Evolutionary conservation across 2,888 invertebrate genomes (phyloP).

Genomic region (Pristionchus japonicus): DNA sequence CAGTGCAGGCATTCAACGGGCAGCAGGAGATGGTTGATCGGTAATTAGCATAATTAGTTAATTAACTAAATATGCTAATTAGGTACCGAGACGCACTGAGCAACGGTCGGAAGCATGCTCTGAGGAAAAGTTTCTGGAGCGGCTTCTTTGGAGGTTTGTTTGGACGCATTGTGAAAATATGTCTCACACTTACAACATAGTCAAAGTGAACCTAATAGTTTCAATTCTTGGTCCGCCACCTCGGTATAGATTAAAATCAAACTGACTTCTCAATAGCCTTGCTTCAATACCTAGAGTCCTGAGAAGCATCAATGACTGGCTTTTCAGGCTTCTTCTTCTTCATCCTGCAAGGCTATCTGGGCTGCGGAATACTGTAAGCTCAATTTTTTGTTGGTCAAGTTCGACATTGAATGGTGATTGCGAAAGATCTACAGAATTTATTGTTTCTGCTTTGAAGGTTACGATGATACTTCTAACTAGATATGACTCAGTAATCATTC

Average conservation of each 20-base stretch:
- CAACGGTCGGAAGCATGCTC: slow-evolving; percentile 59
- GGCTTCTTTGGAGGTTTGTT: slow-evolving; percentile 64
- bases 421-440: too few relatives aligned
- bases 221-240: too few relatives aligned
- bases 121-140: slow-evolving; percentile 65
- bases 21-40: slow-evolving; percentile 63
- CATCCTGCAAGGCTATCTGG: slow-evolving; percentile 48
- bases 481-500: background rate
- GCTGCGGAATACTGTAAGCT: slow-evolving; percentile 60
- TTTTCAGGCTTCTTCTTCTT: slow-evolving; percentile 63
- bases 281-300: too few relatives aligned
- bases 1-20: slow-evolving; percentile 69
- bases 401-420: too few relatives aligned
- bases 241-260: too few relatives aligned
- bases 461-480: background rate
- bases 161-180: too few relatives aligned
- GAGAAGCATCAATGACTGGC: too few relatives aligned
- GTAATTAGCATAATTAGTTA: slow-evolving; percentile 45
- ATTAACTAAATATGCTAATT: background rate
- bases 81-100: slow-evolving; percentile 44
- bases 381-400: too few relatives aligned
- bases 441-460: too few relatives aligned
- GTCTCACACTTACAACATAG: too few relatives aligned
- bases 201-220: too few relatives aligned
- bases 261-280: too few relatives aligned